Conservation (phyloP, 1,140 invertebrate species). For the Drosophila kohkoa region DNA sequence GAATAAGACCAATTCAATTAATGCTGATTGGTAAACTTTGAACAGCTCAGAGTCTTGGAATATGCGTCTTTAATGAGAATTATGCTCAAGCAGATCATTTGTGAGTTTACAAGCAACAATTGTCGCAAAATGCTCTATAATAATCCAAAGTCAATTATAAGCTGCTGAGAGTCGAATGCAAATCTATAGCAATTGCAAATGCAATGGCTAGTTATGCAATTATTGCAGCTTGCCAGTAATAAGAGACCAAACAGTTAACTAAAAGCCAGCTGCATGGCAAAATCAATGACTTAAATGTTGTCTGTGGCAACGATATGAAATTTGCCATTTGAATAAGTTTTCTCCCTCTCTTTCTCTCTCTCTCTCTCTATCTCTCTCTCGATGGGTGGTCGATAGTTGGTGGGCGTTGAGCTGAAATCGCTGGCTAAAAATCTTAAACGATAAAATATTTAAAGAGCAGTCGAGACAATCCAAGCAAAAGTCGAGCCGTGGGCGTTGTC, state of each 20-base stretch:
- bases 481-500: slow-evolving; percentile 29
- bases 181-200: slow-evolving; percentile 40
- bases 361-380: not conserved
- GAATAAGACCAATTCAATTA: no score
- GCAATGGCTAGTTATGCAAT: slow-evolving; percentile 40
- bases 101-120: slow-evolving; percentile 12
- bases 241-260: slow-evolving; percentile 21
- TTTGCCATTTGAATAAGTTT: slow-evolving; percentile 34
- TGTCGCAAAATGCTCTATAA: not conserved
- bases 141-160: slow-evolving; percentile 21
- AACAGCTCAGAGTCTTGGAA: not conserved
- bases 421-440: slow-evolving; percentile 53
- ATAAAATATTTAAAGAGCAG: slow-evolving; percentile 72
- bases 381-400: slow-evolving; percentile 39
- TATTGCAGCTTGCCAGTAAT: slow-evolving; percentile 26
- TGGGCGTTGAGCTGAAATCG: slow-evolving; percentile 40
- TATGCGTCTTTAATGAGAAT: not conserved
- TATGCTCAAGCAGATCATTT: not conserved
- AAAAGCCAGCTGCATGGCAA: slow-evolving; percentile 57
- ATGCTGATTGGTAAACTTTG: no score
- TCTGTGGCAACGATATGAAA: slow-evolving; percentile 41
- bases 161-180: slow-evolving; percentile 17
- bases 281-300: slow-evolving; percentile 64
- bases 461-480: not conserved
- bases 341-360: not conserved